Percentiles rank a stretch among this genome's conserved stretches.
Conservation (phyloP, 2,797 vertebrate species). For the Yasuhikotakia modesta region DNA sequence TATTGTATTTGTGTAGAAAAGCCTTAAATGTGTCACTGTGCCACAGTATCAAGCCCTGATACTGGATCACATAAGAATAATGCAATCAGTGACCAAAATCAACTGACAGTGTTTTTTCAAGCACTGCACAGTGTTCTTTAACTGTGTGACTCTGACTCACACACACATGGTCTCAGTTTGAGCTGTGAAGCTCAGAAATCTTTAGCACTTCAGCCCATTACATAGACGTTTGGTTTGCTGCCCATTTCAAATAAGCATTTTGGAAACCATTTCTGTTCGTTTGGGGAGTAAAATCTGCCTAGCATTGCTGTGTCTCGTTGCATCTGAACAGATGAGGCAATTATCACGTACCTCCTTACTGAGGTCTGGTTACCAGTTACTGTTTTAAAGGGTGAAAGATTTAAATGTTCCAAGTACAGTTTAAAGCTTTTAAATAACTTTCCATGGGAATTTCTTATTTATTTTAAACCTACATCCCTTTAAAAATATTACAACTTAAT, state of each 20-base stretch:
- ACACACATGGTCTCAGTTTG: constrained; percentile 11
- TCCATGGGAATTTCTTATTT: too few species aligned
- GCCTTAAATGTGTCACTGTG: background rate
- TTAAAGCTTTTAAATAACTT: background rate
- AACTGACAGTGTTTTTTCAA: constrained; percentile 31
- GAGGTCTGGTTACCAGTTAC: too few species aligned
- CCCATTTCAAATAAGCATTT: constrained; percentile 35
- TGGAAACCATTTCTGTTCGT: constrained; percentile 16
- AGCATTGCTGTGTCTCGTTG: background rate
- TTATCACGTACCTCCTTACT: background rate
- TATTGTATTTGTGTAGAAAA: background rate
- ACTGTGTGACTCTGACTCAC: constrained; percentile 28
- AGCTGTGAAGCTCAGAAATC: constrained; percentile 33
- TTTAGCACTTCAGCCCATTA: constrained; percentile 26
- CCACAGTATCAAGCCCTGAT: background rate
- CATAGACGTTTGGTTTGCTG: constrained; percentile 25
- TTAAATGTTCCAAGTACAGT: too few species aligned
- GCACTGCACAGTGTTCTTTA: constrained; percentile 40
- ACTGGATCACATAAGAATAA: background rate
- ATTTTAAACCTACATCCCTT: background rate
- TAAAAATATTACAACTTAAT: background rate
- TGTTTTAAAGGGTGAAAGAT: too few species aligned
- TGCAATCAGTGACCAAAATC: background rate
- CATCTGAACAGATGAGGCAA: too few species aligned
- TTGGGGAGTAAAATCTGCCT: background rate